Base-by-base conservation (phyloP, 2,797 vertebrate species). In the Cottoperca gobio region DNA sequence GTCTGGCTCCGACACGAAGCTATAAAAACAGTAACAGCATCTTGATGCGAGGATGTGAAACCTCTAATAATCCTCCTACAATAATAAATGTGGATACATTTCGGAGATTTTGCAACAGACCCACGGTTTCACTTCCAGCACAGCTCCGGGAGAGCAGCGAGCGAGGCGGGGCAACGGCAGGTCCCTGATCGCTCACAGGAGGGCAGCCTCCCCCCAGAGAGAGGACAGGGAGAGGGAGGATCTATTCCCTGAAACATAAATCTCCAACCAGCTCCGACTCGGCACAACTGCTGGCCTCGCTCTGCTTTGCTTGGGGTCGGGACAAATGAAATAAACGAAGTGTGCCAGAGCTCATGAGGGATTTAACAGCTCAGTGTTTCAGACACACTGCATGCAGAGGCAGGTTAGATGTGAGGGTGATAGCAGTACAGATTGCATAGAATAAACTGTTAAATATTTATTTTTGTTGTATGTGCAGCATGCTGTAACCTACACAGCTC, bases 381-480 rank as follows among this genome's bases (percentile, higher is more conserved):
- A 68, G 63, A n/a, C 61, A 39, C 57, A 8, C 78, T 67, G 65
- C 82, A 82, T 76, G 85, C 73, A 82, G 73, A 6, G 21, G 28
- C 74, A 66, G 63, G 70, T 75, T 54, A 26, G 40, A 35, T 2
- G 70, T 35, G 70, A 66, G 42, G 74, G 52, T n/a, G 68, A 54
- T 4, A 35, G 70, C 54, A 17, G 73, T 17, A 68, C 69, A 83
- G 76, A 86, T 90, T 90, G 91, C 90, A 91, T 87, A 88, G 89
- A 86, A 75, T 71, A 69, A 79, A 77, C 63, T 9, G 31, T 67
- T 65, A 12, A 59, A 60, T 39, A 61, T 31, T 62, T 55, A 37
- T 33, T 33, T 33, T 33, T 21, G 48, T n/a, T 58, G 7, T 17
- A 59, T 33, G 33, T 50, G 43, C 57, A 52, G 65, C 69, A 46